Percentiles rank a stretch among this genome's conserved stretches.
Evolutionary conservation across 2,797 vertebrate genomes (phyloP).

Genomic region (Syngnathus acus): DNA sequence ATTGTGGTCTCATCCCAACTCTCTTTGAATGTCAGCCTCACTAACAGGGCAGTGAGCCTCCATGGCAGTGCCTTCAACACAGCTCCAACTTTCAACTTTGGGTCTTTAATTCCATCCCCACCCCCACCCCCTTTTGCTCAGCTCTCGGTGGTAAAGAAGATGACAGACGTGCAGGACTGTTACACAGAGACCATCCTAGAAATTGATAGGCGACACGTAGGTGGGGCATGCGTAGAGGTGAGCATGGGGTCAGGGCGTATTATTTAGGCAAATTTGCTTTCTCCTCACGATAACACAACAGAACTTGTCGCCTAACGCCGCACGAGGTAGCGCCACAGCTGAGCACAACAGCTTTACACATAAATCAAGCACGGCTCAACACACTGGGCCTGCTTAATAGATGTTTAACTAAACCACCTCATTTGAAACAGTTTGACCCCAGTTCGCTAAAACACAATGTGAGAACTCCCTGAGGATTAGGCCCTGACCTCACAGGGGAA

Average conservation of each 20-base stretch:
- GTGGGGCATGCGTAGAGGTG: slow-evolving; percentile 41
- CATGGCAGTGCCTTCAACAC: slow-evolving; percentile 54
- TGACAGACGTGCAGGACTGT: slow-evolving; percentile 15
- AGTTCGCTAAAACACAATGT: slow-evolving; percentile 73
- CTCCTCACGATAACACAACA: slow-evolving; percentile 32
- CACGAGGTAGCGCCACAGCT: slow-evolving; percentile 45
- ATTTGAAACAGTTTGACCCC: slow-evolving; percentile 79
- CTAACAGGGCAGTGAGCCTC: slow-evolving; percentile 65
- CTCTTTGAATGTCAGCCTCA: slow-evolving; percentile 70
- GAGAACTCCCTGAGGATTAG: slow-evolving; percentile 77
- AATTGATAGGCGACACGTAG: slow-evolving; percentile 11
- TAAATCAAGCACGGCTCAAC: slow-evolving; percentile 70
- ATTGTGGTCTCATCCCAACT: slow-evolving; percentile 63
- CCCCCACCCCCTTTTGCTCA: slow-evolving; percentile 5
- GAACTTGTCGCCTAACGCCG: slow-evolving; percentile 37
- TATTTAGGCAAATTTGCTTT: slow-evolving; percentile 29
- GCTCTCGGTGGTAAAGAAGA: slow-evolving; percentile 50
- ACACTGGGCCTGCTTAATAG: slow-evolving; percentile 72
- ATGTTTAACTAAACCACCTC: slow-evolving; percentile 80
- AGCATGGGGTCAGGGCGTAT: slow-evolving; percentile 37
- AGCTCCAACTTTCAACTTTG: slow-evolving; percentile 63
- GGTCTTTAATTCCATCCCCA: slow-evolving; percentile 36
- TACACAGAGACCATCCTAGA: slow-evolving; percentile 12
- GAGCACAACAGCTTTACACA: slow-evolving; percentile 65
- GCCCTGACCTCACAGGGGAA: slow-evolving; percentile 64